These are phyloP conservation scores for Cossypha niveicapilla DNA, from an alignment of 2,797 vertebrate species.

Conservation along the genomic window DNA sequence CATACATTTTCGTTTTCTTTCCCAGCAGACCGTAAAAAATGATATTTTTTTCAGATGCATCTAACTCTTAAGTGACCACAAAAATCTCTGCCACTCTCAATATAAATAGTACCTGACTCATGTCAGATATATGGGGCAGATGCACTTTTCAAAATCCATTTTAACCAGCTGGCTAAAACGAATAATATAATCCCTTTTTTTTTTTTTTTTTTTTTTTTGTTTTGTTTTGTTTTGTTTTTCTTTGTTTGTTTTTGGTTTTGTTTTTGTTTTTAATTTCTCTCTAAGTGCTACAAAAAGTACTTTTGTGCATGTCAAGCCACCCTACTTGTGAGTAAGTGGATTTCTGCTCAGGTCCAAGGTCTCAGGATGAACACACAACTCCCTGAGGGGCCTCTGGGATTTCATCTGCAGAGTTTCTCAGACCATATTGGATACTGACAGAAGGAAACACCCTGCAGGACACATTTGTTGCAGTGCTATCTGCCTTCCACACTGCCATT, in stretches of 20 bases:
- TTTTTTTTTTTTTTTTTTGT: too few species aligned
- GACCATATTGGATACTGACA: neutral
- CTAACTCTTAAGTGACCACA: neutral
- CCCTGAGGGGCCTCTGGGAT: neutral
- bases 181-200: neutral
- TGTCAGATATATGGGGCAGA: neutral
- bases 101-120: neutral
- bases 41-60: neutral
- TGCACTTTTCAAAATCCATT: neutral
- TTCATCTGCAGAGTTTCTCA: neutral
- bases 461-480: neutral
- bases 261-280: neutral
- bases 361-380: neutral
- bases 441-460: neutral
- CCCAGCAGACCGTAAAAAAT: neutral
- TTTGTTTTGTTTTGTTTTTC: too few species aligned
- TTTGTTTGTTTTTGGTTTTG: too few species aligned
- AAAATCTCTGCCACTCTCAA: neutral
- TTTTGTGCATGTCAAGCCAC: neutral
- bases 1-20: slow-evolving; percentile 27
- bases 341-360: neutral
- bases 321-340: neutral
- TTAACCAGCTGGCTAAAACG: neutral
- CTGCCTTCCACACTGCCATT: neutral
- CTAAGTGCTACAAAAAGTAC: neutral